These are phyloP conservation scores for Cephus pulcher DNA, from an alignment of 2,888 invertebrate genomes.

Conservation along the genomic window DNA sequence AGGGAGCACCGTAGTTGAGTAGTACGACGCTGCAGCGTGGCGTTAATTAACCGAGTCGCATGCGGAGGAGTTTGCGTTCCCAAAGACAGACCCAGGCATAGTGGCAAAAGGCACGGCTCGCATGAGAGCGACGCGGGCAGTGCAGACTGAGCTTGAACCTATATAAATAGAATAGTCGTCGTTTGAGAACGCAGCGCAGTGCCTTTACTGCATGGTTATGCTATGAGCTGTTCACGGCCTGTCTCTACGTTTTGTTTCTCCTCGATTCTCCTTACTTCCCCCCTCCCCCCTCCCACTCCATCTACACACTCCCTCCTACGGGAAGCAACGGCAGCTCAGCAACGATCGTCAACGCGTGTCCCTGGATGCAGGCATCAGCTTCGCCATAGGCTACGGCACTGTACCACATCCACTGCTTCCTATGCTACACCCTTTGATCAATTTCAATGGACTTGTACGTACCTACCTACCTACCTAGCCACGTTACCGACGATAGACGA, in stretches of 20 bases:
- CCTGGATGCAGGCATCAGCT: neutral
- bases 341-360: neutral
- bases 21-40: slow-evolving; percentile 14
- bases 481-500: neutral
- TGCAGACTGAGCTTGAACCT: slow-evolving; percentile 20
- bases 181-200: neutral
- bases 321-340: neutral
- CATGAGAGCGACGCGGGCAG: slow-evolving; percentile 20
- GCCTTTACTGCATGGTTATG: neutral
- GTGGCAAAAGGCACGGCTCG: neutral
- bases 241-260: neutral
- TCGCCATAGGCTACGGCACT: neutral
- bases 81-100: neutral
- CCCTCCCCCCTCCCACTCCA: no score
- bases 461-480: neutral
- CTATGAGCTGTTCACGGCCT: neutral
- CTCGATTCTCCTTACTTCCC: neutral
- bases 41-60: slow-evolving; percentile 18
- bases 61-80: neutral
- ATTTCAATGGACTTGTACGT: neutral
- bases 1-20: slow-evolving; percentile 9
- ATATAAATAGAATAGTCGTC: neutral
- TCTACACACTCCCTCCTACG: neutral
- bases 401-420: neutral
- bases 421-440: neutral